Evolutionary conservation across 1,140 invertebrate genomes (phyloP).

Genomic region (Maniola jurtina): DNA sequence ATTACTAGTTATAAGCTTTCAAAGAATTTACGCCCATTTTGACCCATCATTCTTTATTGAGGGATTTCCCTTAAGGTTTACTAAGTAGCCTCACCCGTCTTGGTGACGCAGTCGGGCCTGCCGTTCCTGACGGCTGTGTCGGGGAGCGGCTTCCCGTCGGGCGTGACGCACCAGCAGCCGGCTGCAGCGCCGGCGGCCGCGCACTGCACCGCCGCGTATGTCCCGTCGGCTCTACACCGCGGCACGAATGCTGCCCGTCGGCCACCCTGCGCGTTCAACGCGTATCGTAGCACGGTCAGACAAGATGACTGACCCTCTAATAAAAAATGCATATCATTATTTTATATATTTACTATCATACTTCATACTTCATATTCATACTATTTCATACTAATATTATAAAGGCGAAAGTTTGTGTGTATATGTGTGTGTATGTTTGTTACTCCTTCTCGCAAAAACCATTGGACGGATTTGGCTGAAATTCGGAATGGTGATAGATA

Average conservation of each 20-base stretch:
- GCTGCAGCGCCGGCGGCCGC: conserved; percentile 84
- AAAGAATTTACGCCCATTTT: no score
- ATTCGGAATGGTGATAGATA: no score
- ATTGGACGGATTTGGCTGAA: no score
- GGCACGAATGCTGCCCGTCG: conserved; percentile 79
- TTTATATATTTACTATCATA: no score
- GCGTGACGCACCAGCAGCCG: conserved; percentile 89
- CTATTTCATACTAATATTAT: no score
- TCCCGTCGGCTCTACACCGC: conserved; percentile 88
- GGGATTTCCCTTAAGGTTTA: background rate
- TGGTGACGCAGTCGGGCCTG: conserved; percentile 82
- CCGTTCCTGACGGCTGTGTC: conserved; percentile 85
- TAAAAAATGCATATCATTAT: conserved; percentile 10
- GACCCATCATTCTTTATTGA: no score
- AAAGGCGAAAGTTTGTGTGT: no score
- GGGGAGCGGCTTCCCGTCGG: conserved; percentile 87
- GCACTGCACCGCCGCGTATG: conserved; percentile 91
- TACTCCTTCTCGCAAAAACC: no score
- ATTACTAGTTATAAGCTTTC: no score
- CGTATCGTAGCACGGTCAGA: conserved; percentile 57
- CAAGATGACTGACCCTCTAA: conserved; percentile 65
- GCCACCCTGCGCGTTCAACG: conserved; percentile 54
- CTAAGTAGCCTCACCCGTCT: conserved; percentile 55
- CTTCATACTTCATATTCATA: no score
- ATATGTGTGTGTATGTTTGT: no score